These are phyloP conservation scores for Mayetiola destructor DNA, from an alignment of 2,888 invertebrate genomes.

Conservation along the genomic window DNA sequence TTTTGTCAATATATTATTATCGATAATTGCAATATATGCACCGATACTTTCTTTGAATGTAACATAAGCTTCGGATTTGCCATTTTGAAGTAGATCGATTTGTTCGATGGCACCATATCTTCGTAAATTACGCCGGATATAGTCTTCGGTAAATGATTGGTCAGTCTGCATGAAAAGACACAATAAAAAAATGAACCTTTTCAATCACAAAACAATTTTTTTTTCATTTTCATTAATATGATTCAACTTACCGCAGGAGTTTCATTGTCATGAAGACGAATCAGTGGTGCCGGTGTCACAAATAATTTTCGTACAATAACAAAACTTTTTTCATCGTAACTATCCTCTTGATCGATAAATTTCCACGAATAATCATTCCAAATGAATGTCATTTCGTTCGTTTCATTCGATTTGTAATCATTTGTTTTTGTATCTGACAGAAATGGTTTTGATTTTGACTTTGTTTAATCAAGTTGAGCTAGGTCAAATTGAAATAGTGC, in stretches of 20 bases:
- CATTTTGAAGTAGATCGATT: not conserved
- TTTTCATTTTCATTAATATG: not conserved
- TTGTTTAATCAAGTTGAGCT: too few relatives aligned
- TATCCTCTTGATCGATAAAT: not conserved
- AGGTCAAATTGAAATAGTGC: too few relatives aligned
- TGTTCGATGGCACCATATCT: slow-evolving; percentile 1
- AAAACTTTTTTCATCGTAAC: slow-evolving; percentile 2
- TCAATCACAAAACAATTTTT: not conserved
- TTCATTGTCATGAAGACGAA: not conserved
- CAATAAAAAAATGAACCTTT: not conserved
- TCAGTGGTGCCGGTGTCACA: not conserved
- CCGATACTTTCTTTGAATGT: not conserved
- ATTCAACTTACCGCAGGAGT: not conserved
- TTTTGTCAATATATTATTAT: not conserved
- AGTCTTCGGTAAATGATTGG: not conserved
- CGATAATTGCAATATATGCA: not conserved
- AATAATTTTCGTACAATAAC: not conserved
- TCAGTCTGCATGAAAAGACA: too few relatives aligned
- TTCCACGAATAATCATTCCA: not conserved
- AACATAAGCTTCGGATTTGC: not conserved
- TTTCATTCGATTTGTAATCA: too few relatives aligned
- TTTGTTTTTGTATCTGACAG: too few relatives aligned
- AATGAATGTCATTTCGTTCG: slow-evolving; percentile 8
- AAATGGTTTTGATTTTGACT: too few relatives aligned
- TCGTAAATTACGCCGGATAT: not conserved